A percentile compares a stretch with the other conserved stretches of the same genome.
phyloP scores from a whole-genome alignment of 1,140 invertebrate species.

The Orchestia grillus region DNA sequence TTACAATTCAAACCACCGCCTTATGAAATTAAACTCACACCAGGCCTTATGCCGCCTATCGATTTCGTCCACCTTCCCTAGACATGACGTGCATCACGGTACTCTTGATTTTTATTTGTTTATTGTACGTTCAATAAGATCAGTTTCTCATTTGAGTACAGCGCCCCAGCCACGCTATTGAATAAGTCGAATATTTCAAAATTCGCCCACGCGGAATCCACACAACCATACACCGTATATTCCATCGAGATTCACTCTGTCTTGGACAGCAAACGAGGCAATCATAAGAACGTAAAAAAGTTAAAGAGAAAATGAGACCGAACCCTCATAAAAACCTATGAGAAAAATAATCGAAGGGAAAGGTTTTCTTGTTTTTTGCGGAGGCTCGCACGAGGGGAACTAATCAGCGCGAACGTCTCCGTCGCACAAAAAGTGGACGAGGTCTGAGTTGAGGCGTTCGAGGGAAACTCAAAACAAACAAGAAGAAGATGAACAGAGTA shows the following conservation, averaged over 20 bases:
- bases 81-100: neutral
- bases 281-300: neutral
- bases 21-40: neutral
- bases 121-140: neutral
- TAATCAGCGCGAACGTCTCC: conserved; percentile 7
- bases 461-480: conserved; percentile 30
- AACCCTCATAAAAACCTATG: neutral
- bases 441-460: neutral
- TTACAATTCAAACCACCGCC: neutral
- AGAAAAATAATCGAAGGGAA: neutral
- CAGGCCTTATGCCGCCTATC: neutral
- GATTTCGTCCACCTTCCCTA: neutral
- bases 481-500: neutral
- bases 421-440: conserved; percentile 9
- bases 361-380: neutral
- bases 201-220: neutral
- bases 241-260: neutral
- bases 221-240: neutral
- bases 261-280: neutral
- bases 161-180: neutral
- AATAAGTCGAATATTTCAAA: neutral
- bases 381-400: neutral
- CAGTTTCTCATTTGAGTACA: neutral
- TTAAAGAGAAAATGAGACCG: neutral
- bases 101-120: neutral